Percentiles rank a stretch among this genome's conserved stretches.
Evolutionary conservation across 2,113 vertebrate species (phyloP).

Genomic region (Phainopepla nitens): DNA sequence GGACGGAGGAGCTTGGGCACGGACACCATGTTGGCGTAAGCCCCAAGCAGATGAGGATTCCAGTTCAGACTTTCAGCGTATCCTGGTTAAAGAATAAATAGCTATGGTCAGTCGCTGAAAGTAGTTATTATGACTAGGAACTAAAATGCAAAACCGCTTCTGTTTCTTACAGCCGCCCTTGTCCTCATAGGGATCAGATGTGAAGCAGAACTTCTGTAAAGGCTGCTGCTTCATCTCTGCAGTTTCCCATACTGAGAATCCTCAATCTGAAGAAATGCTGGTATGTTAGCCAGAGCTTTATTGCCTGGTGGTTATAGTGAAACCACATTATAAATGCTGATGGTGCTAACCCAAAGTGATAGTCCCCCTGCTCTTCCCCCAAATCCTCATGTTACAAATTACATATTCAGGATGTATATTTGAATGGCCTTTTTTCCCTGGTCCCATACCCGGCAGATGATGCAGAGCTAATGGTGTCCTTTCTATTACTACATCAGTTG

Average conservation of each 20-base stretch:
- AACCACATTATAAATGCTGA: neutral
- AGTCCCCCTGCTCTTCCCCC: too few relatives aligned
- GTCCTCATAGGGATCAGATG: neutral
- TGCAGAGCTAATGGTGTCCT: neutral
- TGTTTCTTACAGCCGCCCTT: neutral
- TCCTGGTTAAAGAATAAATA: neutral
- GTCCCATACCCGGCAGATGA: neutral
- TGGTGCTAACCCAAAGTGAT: neutral
- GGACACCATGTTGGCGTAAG: neutral
- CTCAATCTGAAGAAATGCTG: neutral
- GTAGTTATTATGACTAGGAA: neutral
- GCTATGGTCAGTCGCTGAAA: neutral
- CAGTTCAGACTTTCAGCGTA: neutral
- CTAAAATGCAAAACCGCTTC: neutral
- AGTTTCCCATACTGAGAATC: neutral
- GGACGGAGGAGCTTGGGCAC: neutral
- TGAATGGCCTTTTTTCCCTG: neutral
- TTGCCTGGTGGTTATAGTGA: neutral
- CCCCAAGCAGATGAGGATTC: neutral
- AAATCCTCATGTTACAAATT: neutral
- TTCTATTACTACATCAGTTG: constrained; percentile 15
- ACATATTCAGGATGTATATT: neutral
- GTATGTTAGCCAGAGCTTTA: rapidly evolving
- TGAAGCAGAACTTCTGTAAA: neutral
- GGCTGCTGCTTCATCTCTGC: neutral